A percentile compares a stretch with the other conserved stretches of the same genome.
Evolutionary conservation across 2,888 invertebrate genomes (phyloP).

Genomic region (Taenaris catops): DNA sequence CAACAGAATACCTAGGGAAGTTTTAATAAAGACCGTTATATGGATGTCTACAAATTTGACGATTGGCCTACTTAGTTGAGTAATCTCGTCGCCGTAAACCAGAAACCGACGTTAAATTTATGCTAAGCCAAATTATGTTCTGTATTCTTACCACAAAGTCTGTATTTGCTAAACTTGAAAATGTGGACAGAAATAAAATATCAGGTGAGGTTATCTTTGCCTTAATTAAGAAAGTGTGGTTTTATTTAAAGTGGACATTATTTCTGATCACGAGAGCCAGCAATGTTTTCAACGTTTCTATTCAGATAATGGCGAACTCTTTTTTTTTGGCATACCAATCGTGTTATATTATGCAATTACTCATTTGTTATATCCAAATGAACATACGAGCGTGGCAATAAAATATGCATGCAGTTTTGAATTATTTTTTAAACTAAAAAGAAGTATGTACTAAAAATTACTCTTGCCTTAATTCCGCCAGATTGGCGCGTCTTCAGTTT

Average conservation of each 20-base stretch:
- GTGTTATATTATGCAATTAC: too few relatives aligned
- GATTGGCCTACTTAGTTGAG: constrained; percentile 32
- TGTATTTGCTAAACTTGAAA: constrained; percentile 3
- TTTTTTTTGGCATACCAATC: too few relatives aligned
- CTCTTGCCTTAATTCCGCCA: too few relatives aligned
- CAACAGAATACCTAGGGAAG: constrained; percentile 33
- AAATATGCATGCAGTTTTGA: too few relatives aligned
- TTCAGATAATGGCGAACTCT: too few relatives aligned
- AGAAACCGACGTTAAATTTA: constrained; percentile 18
- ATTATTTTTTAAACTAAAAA: too few relatives aligned
- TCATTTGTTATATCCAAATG: too few relatives aligned
- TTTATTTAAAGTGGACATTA: constrained; percentile 17
- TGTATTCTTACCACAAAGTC: constrained; percentile 6
- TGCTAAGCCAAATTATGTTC: constrained; percentile 12
- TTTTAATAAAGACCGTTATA: constrained; percentile 39
- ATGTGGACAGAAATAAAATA: constrained; percentile 21
- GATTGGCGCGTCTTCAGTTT: too few relatives aligned
- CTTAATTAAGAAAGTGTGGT: constrained; percentile 26
- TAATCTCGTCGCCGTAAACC: constrained; percentile 30
- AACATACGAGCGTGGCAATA: too few relatives aligned
- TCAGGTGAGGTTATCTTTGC: constrained; percentile 25
- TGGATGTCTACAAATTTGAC: constrained; percentile 35
- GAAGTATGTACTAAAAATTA: too few relatives aligned
- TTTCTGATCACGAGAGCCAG: constrained; percentile 14
- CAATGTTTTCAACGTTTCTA: too few relatives aligned